Base-by-base conservation (phyloP, 1,140 invertebrate species). In the Hycleus cichorii region DNA sequence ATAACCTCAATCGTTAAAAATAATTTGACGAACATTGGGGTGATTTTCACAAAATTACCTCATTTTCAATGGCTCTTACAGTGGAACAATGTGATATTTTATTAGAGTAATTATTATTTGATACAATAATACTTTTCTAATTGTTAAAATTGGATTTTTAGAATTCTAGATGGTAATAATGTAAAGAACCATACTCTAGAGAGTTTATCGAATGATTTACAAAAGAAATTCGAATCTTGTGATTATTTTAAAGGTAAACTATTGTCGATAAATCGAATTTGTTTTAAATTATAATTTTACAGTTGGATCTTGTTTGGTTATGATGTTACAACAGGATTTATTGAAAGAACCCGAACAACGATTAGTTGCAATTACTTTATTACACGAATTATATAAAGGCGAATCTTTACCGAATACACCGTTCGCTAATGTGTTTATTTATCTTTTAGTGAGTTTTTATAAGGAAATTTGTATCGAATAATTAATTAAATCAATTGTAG, bases 301-400 rank as follows among this genome's bases (percentile, higher is more conserved):
- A 80, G 80, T 85, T 42, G 83, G 82, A 52, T 77, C 75, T 65
- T 78, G 81, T 5, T 69, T 90, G 61, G 76, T 89, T 2, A 72
- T 88, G 58, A 66, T 90, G 5, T 69, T 90, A 6, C 86, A 89
- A 71, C 85, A 90, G 68, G 85, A 89, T 72, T 69, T 91, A 2
- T 69, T 91, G 10, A 78, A 83, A 25, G 81, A 82, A 59, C 76
- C 80, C 47, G 77, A 80, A 60, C 88, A 90, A 69, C 76, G 85
- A 51, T 66, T 91, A 47, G 81, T 83, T 32, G 85, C 86, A 26
- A 75, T 89, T 25, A 81, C 81, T 43, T 68, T 89, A 24, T 71
- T 90, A 6, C 83, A 84, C 75, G 84, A 89, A 63, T 76, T 89
- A 66, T 89, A 88, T 69, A 74, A 79, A 63, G 78, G 77, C 24